These are phyloP conservation scores for Sander lucioperca DNA, from an alignment of 2,113 vertebrate species.

Conservation along the genomic window DNA sequence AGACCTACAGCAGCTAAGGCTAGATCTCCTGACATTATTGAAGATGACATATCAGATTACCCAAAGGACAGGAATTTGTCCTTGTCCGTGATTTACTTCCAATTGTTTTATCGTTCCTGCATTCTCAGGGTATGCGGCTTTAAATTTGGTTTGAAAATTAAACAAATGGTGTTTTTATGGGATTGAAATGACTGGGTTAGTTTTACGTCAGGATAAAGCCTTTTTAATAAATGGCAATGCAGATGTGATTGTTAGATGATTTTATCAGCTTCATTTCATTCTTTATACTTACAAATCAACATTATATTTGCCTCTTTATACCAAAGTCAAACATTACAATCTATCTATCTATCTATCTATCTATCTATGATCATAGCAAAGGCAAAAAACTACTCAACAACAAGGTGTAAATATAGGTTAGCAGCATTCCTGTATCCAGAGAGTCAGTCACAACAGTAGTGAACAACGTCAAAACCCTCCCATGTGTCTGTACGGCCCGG, in stretches of 20 bases:
- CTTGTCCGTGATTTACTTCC: slow-evolving; percentile 85
- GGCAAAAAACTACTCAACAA: slow-evolving; percentile 33
- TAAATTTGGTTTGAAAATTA: slow-evolving; percentile 14
- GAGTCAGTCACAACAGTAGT: slow-evolving; percentile 70
- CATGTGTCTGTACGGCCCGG: slow-evolving; percentile 46
- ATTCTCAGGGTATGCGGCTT: slow-evolving; percentile 13
- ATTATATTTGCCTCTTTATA: neutral
- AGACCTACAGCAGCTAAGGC: slow-evolving; percentile 64
- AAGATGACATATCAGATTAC: slow-evolving; percentile 89
- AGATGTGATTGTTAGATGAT: slow-evolving; percentile 3
- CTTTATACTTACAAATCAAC: neutral
- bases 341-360: slow-evolving; percentile 15
- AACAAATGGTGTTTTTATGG: slow-evolving; percentile 2
- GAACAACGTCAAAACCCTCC: slow-evolving; percentile 40
- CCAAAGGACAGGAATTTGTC: slow-evolving; percentile 89
- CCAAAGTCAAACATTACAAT: neutral
- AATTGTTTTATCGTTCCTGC: slow-evolving; percentile 63
- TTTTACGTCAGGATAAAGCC: neutral
- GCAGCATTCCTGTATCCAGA: slow-evolving; percentile 59
- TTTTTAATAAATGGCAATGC: neutral
- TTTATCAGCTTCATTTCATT: neutral
- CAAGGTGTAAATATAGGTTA: slow-evolving; percentile 68
- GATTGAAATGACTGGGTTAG: slow-evolving; percentile 7
- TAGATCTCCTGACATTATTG: slow-evolving; percentile 83
- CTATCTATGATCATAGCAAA: neutral